A percentile compares a stretch with the other conserved stretches of the same genome.
These are phyloP conservation scores for Sarcophaga subvicina DNA, from an alignment of 2,888 invertebrate species.

Conservation along the genomic window DNA sequence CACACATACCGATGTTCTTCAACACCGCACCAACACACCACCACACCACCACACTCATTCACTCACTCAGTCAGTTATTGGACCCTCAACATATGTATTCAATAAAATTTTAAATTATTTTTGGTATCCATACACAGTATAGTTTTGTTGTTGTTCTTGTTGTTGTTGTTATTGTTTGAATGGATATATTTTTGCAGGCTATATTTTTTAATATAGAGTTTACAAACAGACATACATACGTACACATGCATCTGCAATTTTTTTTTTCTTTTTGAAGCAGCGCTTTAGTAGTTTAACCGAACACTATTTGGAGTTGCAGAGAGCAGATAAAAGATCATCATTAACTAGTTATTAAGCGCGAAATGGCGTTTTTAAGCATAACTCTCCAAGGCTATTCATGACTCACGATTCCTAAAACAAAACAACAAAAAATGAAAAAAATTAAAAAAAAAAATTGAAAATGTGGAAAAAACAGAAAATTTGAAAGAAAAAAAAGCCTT, in stretches of 20 bases:
- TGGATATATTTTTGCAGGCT: background rate
- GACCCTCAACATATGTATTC: background rate
- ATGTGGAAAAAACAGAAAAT: background rate
- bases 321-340: constrained; percentile 65
- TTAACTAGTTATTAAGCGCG: constrained; percentile 68
- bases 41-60: too few species aligned
- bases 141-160: background rate
- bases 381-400: constrained; percentile 69
- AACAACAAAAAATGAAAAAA: constrained; percentile 12
- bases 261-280: background rate
- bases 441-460: background rate
- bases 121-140: background rate
- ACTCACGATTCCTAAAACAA: constrained; percentile 58
- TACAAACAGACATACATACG: too few species aligned
- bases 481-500: constrained; percentile 15
- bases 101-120: background rate
- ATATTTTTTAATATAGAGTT: background rate
- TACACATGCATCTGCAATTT: background rate
- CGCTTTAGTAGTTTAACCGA: constrained; percentile 24
- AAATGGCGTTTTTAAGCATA: constrained; percentile 68
- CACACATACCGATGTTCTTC: background rate
- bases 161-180: background rate
- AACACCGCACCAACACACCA: background rate
- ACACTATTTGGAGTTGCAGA: background rate
- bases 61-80: background rate